Evolutionary conservation across 2,797 vertebrate species (phyloP).

Genomic region (Phrynocephalus vlangalii): DNA sequence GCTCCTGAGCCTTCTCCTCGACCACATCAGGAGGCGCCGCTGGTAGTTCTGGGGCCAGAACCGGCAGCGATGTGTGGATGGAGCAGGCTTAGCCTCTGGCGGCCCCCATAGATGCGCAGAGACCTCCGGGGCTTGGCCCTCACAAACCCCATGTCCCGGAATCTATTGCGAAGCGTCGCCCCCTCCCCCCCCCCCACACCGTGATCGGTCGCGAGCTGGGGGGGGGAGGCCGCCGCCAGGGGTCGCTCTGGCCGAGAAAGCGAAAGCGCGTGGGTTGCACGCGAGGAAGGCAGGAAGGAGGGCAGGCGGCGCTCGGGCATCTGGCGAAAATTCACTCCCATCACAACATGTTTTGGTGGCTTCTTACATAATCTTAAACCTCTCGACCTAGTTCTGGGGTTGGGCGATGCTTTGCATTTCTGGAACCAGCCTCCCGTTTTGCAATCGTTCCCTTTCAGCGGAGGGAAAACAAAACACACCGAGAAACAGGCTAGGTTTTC

Average conservation of each 20-base stretch:
- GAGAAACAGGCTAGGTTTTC: too few relatives aligned
- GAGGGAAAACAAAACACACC: too few relatives aligned
- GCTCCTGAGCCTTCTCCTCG: too few relatives aligned
- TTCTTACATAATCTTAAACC: conserved; percentile 11
- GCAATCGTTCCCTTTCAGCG: background rate
- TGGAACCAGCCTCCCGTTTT: background rate
- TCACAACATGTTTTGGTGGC: conserved; percentile 16
- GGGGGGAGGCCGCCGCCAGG: background rate
- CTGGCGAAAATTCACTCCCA: background rate
- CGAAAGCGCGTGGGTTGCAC: background rate
- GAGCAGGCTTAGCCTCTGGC: too few relatives aligned
- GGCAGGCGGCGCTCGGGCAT: background rate
- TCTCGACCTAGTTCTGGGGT: background rate
- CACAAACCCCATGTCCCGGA: too few relatives aligned
- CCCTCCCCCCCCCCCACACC: background rate
- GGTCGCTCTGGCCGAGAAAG: background rate
- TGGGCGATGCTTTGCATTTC: background rate
- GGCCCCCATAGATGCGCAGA: background rate
- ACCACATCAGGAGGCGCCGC: too few relatives aligned
- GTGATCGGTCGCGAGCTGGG: background rate
- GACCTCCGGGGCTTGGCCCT: background rate
- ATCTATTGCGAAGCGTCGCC: background rate
- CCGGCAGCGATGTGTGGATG: too few relatives aligned
- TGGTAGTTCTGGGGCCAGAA: too few relatives aligned
- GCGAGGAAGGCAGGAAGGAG: fast-evolving